Percentiles rank a stretch among this genome's conserved stretches.
Conservation (phyloP, 2,113 vertebrate genomes). For the Ailurus styani region DNA sequence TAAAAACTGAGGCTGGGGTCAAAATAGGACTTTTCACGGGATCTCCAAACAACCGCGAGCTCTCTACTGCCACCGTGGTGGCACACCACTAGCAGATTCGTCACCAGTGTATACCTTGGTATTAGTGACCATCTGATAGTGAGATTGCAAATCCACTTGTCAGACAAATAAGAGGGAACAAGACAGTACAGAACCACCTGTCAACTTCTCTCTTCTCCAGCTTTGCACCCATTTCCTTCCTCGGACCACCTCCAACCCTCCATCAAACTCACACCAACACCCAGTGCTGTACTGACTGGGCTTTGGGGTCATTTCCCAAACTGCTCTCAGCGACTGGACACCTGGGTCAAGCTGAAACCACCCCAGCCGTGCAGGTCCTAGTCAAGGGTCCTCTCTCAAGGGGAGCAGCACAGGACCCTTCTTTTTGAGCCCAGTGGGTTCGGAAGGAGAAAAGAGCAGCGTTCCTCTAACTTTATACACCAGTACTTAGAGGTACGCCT, state of each 20-base stretch:
- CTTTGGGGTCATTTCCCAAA: neutral
- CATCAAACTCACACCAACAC: neutral
- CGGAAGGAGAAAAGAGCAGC: neutral
- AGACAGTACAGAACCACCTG: neutral
- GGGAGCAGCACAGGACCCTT: neutral
- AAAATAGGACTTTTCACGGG: neutral
- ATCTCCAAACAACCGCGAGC: neutral
- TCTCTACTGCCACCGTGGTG: neutral
- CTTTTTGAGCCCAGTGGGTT: neutral
- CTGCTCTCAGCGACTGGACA: fast-evolving
- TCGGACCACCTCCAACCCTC: neutral
- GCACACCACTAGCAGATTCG: too few relatives aligned
- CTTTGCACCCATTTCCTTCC: neutral
- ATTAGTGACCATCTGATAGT: neutral
- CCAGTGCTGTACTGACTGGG: fast-evolving
- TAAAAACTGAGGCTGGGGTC: neutral
- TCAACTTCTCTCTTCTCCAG: neutral
- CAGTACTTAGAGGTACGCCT: too few relatives aligned
- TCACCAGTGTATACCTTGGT: neutral
- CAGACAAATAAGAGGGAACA: neutral
- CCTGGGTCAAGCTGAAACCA: neutral
- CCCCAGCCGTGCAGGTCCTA: neutral
- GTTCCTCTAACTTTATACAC: neutral
- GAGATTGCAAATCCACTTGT: neutral
- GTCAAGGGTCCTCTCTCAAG: too few relatives aligned